Percentiles rank a stretch among this genome's conserved stretches.
Evolutionary conservation across 2,888 invertebrate genomes (phyloP).

Genomic region (Sussaba pulchella): DNA sequence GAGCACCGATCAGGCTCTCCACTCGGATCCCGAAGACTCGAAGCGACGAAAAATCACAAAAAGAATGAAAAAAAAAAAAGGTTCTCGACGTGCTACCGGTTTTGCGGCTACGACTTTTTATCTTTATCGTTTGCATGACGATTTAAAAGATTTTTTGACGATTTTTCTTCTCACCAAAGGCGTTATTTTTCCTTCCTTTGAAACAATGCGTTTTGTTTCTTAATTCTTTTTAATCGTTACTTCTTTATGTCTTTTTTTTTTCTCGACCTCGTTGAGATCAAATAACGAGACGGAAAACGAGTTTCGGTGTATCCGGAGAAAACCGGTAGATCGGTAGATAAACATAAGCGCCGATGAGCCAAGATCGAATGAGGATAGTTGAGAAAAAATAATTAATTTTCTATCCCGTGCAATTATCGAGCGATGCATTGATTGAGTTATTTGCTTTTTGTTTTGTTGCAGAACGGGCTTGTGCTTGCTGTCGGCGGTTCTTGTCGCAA

Average conservation of each 20-base stretch:
- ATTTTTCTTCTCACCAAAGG: too few species aligned
- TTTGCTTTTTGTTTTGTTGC: slow-evolving; percentile 71
- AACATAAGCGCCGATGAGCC: slow-evolving; percentile 6
- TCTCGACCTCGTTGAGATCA: background rate
- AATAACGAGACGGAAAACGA: background rate
- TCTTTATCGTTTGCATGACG: background rate
- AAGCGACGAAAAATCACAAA: background rate
- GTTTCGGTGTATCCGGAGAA: slow-evolving; percentile 11
- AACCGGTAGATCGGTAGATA: slow-evolving; percentile 17
- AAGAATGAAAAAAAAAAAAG: background rate
- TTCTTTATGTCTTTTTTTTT: background rate
- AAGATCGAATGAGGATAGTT: background rate
- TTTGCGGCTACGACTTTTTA: slow-evolving; percentile 6
- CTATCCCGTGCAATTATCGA: too few species aligned
- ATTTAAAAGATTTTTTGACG: background rate
- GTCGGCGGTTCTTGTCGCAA: slow-evolving; percentile 72
- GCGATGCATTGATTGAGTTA: slow-evolving; percentile 15
- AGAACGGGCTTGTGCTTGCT: slow-evolving; percentile 79
- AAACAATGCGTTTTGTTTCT: too few species aligned
- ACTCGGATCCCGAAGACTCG: background rate
- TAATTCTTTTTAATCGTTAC: background rate
- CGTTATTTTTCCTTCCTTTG: too few species aligned
- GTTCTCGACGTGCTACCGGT: slow-evolving; percentile 10
- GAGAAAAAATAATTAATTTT: too few species aligned
- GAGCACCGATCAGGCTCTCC: background rate